Evolutionary conservation across 2,113 vertebrate species (phyloP), one percentile per base, ranked within the genome.

Genomic region (Hemichromis elongatus): DNA sequence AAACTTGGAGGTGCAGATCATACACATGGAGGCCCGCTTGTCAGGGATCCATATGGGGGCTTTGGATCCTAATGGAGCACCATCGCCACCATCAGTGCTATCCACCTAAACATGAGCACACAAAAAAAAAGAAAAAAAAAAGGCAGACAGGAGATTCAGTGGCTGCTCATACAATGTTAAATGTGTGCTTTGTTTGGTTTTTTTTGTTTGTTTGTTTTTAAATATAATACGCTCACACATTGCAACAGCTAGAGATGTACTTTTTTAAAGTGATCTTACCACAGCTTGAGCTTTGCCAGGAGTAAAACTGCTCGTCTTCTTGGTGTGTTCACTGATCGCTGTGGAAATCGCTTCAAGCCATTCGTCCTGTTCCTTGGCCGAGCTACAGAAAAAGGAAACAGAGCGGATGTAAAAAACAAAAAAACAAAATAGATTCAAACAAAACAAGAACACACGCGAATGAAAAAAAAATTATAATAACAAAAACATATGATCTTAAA

Each of bases 1-100:
- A 94, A 99, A 99, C 92, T 99, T 98, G 82, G 97, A 98, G 0
- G 98, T 98, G 87, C 99, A 99, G 82, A 99, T 97, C 99, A 99
- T 99, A 83, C 99, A 99, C 98, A 99, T 99, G 0, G 98, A 99
- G 88, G 97, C 96, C 80, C 99, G 96, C 1, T 96, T 97, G 79
- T 99, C 99, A 28, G 99, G 99, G 89, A 99, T 98, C 99, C 99
- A 99, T 87, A 99, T 99, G 0, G 99, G 98, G 84, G 99, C 99
- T 92, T 98, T 99, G 77, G 98, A 97, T 28, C 99, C 99, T 77
- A 99, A 92, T 1, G 96, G 94, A 87, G 95, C 96, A 1, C 95
- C 95, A 83, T 96, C 96, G 6, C 92, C 95, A 24, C 77, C 84
- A 63, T 63, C 59, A 63, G 6, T 63, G 59, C 59, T 19, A 30